Conservation (phyloP, 2,888 invertebrate species). For the Eueremaeus valkanovi region DNA sequence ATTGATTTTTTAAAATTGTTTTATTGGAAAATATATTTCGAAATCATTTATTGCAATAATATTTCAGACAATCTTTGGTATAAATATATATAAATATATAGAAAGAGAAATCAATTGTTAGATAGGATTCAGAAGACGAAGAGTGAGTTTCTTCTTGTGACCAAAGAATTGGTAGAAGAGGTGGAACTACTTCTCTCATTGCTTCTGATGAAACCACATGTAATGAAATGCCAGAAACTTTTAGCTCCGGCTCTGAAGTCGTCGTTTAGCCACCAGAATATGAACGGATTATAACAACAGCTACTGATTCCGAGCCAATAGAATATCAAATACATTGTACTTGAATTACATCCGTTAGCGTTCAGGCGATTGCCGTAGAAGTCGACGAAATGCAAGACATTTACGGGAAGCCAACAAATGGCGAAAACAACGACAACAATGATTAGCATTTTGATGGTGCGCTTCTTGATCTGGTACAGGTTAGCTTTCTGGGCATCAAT, state of each 20-base stretch:
- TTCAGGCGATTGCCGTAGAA: slow-evolving; percentile 16
- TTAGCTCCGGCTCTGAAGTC: slow-evolving; percentile 20
- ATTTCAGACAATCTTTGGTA: no score
- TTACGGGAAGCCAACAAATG: slow-evolving; percentile 33
- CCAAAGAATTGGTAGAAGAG: not conserved
- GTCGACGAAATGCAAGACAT: not conserved
- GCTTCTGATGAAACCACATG: not conserved
- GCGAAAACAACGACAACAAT: slow-evolving; percentile 25
- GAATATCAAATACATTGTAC: not conserved
- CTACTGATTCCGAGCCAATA: slow-evolving; percentile 33
- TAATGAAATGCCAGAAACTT: slow-evolving; percentile 11
- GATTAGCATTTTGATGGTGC: slow-evolving; percentile 25
- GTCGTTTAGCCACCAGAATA: slow-evolving; percentile 25
- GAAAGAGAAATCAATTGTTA: no score
- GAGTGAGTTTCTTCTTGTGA: not conserved
- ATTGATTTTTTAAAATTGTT: no score
- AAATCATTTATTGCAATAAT: no score
- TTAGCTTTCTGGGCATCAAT: slow-evolving; percentile 1
- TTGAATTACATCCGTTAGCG: slow-evolving; percentile 21
- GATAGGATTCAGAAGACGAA: not conserved
- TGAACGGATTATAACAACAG: slow-evolving; percentile 26
- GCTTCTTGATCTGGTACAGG: not conserved
- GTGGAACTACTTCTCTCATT: slow-evolving; percentile 17
- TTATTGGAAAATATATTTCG: no score
- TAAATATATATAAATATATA: no score